Conservation (phyloP, 2,797 vertebrate genomes). For the Microctenopoma lineatum region DNA sequence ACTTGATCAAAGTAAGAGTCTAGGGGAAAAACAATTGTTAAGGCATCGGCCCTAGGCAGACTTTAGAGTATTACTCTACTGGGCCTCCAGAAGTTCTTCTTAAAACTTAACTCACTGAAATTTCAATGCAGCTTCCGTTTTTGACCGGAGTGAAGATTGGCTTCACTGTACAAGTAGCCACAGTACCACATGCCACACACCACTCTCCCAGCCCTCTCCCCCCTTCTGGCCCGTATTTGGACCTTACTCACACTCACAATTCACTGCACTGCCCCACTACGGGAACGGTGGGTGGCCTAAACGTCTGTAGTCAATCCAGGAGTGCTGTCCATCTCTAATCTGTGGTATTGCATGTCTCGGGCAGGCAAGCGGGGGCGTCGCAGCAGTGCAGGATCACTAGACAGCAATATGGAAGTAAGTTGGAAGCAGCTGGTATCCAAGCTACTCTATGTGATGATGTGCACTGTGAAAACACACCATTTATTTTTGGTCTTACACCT, state of each 20-base stretch:
- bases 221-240: constrained; percentile 63
- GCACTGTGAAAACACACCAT: constrained; percentile 87
- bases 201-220: constrained; percentile 41
- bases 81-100: constrained; percentile 30
- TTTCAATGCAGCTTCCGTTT: constrained; percentile 14
- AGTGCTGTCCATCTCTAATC: constrained; percentile 95
- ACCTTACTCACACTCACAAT: constrained; percentile 73
- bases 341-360: constrained; percentile 99
- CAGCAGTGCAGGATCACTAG: constrained; percentile 99
- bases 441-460: constrained; percentile 94
- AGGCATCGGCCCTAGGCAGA: constrained; percentile 14
- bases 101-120: constrained; percentile 24
- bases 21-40: constrained; percentile 1
- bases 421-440: constrained; percentile 92
- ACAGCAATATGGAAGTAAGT: constrained; percentile 99
- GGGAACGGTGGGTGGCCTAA: constrained; percentile 74
- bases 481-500: constrained; percentile 86
- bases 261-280: constrained; percentile 77
- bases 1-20: constrained; percentile 23
- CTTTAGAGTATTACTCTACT: constrained; percentile 2
- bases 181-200: constrained; percentile 57
- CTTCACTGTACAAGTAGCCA: constrained; percentile 43
- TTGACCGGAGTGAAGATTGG: constrained; percentile 32
- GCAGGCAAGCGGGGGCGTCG: constrained; percentile 99
- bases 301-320: constrained; percentile 83